Conservation (phyloP, 2,888 invertebrate genomes). For the Allygus modestus region DNA sequence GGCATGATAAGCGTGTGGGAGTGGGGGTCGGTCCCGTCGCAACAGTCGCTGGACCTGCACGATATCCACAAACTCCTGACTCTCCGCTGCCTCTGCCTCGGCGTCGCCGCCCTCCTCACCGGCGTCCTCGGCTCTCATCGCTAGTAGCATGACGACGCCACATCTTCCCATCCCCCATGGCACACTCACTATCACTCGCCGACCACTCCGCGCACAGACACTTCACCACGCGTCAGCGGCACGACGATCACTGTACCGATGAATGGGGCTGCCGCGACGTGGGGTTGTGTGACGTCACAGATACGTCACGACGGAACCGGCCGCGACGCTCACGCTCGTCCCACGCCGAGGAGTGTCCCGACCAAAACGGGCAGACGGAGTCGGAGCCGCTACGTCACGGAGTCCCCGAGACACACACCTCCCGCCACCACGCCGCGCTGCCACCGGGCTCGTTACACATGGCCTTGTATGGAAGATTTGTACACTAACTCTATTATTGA, state of each 20-base stretch:
- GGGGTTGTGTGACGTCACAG: constrained; percentile 59
- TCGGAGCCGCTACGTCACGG: constrained; percentile 28
- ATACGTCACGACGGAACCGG: constrained; percentile 62
- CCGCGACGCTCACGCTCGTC: constrained; percentile 57
- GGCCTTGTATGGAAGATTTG: background rate
- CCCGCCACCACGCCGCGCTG: too few species aligned
- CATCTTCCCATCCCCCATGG: constrained; percentile 51
- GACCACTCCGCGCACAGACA: constrained; percentile 20
- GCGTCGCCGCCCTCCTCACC: constrained; percentile 66
- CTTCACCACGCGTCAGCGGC: background rate
- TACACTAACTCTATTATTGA: too few species aligned
- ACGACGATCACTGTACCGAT: constrained; percentile 10
- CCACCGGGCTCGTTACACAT: too few species aligned
- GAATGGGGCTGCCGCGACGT: constrained; percentile 43
- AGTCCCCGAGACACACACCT: constrained; percentile 14
- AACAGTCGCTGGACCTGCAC: constrained; percentile 88
- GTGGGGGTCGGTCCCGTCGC: constrained; percentile 75
- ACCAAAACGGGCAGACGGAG: constrained; percentile 29
- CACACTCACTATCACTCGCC: constrained; percentile 8
- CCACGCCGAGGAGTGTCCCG: constrained; percentile 25
- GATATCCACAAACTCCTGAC: constrained; percentile 88
- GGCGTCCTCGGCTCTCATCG: constrained; percentile 46
- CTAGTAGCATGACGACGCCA: constrained; percentile 51
- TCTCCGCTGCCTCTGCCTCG: constrained; percentile 70
- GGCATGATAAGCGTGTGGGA: too few species aligned